Percentiles rank a stretch among this genome's conserved stretches.
Evolutionary conservation across 2,113 vertebrate species (phyloP).

Genomic region (Phodopus roborovskii): DNA sequence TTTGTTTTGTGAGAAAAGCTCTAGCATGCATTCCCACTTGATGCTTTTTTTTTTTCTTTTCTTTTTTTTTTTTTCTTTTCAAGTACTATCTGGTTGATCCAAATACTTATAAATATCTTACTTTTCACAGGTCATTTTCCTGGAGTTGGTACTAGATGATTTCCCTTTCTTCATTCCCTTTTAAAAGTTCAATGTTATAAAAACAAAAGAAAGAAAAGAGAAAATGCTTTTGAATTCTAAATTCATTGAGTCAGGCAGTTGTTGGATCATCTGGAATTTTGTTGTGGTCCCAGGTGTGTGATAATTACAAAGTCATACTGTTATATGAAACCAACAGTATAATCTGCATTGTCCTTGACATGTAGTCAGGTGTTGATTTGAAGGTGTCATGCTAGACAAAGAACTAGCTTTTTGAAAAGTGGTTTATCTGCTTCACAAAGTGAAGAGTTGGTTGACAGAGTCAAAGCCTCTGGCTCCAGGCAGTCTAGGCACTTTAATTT

Average conservation of each 20-base stretch:
- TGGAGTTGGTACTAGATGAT: not conserved
- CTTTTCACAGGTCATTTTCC: not conserved
- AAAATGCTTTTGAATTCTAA: conserved; percentile 41
- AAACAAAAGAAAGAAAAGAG: not conserved
- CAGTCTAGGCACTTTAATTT: conserved; percentile 71
- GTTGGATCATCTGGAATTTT: conserved; percentile 1
- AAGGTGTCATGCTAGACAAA: conserved; percentile 37
- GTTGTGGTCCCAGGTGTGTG: not conserved
- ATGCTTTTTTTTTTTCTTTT: conserved; percentile 2
- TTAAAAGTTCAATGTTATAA: not conserved
- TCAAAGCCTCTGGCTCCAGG: conserved; percentile 76
- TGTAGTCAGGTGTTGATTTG: not conserved
- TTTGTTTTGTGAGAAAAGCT: conserved; percentile 11
- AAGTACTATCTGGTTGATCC: not conserved
- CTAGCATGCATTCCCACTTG: not conserved
- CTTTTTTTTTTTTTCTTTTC: conserved; percentile 22
- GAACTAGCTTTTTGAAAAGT: conserved; percentile 18
- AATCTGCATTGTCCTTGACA: not conserved
- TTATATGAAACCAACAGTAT: not conserved
- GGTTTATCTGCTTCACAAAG: conserved; percentile 68
- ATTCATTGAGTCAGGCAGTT: not conserved
- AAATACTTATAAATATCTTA: conserved; percentile 40
- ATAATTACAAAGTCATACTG: not conserved
- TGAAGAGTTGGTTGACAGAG: conserved; percentile 67
- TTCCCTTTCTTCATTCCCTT: not conserved